Conservation (phyloP, 2,797 vertebrate genomes). For the Lacerta agilis region DNA sequence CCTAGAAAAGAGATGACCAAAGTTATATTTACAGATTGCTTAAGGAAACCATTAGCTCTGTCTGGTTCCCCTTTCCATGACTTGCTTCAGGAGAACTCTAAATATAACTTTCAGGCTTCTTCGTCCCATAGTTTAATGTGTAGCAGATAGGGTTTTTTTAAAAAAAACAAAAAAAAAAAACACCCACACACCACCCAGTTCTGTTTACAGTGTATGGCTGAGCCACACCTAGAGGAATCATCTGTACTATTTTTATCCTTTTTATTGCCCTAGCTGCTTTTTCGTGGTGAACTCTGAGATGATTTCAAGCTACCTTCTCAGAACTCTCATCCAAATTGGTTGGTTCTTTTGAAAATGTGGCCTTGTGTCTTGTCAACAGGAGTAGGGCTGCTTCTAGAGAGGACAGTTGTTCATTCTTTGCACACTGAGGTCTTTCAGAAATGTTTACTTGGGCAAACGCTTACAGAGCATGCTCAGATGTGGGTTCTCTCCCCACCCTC, state of each 20-base stretch:
- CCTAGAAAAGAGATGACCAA: neutral
- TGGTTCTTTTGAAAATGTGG: neutral
- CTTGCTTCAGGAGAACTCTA: slow-evolving; percentile 36
- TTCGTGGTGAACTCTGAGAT: neutral
- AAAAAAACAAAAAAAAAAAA: neutral
- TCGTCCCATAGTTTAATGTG: slow-evolving; percentile 31
- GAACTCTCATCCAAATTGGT: neutral
- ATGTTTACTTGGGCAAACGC: slow-evolving; percentile 5
- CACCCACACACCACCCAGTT: neutral
- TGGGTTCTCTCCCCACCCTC: neutral
- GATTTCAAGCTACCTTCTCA: neutral
- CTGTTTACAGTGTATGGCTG: slow-evolving; percentile 27
- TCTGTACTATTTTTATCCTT: slow-evolving; percentile 11
- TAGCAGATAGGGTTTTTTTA: slow-evolving; percentile 24
- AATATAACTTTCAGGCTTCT: slow-evolving; percentile 31
- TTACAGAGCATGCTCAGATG: neutral
- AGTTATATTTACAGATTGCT: slow-evolving; percentile 40
- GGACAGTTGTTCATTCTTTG: slow-evolving; percentile 8
- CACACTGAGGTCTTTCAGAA: slow-evolving; percentile 9
- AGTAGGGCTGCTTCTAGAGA: neutral
- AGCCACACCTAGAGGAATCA: slow-evolving; percentile 46
- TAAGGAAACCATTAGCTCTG: slow-evolving; percentile 41
- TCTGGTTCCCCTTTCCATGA: neutral
- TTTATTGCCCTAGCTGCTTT: slow-evolving; percentile 21
- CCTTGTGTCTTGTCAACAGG: slow-evolving; percentile 4